A percentile compares a stretch with the other conserved stretches of the same genome.
phyloP scores from a whole-genome alignment of 2,113 vertebrate species.

The Pygathrix nemaeus region DNA sequence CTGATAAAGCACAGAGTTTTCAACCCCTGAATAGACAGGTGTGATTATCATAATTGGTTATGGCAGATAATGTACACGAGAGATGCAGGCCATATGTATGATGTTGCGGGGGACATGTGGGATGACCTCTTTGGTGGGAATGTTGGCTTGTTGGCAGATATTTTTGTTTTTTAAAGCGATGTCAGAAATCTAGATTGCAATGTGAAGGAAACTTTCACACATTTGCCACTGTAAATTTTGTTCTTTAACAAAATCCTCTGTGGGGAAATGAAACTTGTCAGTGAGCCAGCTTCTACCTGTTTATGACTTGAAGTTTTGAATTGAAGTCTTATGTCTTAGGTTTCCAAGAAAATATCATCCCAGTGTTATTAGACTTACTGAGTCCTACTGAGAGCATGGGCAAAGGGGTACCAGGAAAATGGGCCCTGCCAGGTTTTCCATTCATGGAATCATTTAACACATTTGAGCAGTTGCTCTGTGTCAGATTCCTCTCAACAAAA shows the following conservation, averaged over 20 bases:
- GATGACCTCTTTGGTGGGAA: background rate
- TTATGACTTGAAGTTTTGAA: background rate
- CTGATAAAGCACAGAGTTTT: background rate
- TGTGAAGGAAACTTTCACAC: constrained; percentile 19
- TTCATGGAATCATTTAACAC: background rate
- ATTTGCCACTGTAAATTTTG: background rate
- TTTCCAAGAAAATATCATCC: background rate
- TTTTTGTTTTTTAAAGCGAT: background rate
- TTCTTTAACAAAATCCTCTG: background rate
- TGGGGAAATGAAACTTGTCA: background rate
- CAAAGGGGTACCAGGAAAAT: background rate
- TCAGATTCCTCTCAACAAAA: background rate
- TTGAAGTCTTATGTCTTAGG: background rate
- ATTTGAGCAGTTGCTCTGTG: background rate
- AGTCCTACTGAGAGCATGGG: background rate
- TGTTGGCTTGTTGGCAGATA: background rate
- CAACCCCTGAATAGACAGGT: background rate
- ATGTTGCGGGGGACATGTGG: background rate
- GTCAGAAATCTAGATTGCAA: background rate
- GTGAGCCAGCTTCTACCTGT: background rate
- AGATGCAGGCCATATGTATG: background rate
- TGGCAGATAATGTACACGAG: background rate
- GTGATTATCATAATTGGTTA: background rate
- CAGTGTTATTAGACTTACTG: background rate
- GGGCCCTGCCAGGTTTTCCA: background rate